Evolutionary conservation across 2,888 invertebrate genomes (phyloP), one percentile per base, ranked within the genome.

Genomic region (Scelioninae gen. 2): DNA sequence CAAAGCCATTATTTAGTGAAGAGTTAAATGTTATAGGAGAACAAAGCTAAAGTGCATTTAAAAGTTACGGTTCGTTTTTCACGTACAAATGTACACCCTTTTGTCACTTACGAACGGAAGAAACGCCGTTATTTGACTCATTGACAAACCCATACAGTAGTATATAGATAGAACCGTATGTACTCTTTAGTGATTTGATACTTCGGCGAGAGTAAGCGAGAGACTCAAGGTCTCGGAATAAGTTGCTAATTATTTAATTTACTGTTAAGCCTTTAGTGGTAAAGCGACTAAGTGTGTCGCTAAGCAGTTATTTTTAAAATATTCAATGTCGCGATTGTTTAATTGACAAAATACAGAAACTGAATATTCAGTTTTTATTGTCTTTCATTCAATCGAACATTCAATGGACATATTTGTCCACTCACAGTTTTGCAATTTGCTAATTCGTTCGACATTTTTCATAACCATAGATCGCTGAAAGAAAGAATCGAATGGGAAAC

Each of bases 111-210:
- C 50, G 35, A 58, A 43, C 45, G 69, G 69, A 69, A 53, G 69
- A 37, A 61, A 53, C 53, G 53, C 69, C 69, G 69, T 61, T 69
- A 69, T n/a, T n/a, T n/a, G n/a, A n/a, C 35, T 60, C 45, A 50
- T 60, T 48, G 55, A 57, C 65, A 39, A 31, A 31, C 48, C 18
- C 19, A 31, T 28, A 52, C 43, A 52, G 18, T 25, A 25, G 15
- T 10, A 28, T 19, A n/a, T 11, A 35, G 25, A 43, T 11, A 16
- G 52, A 53, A 37, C 16, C 43, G 43, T 33, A 31, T 53, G n/a
- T 64, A 53, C 45, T 9, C 35, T 53, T 53, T 53, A 53, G 45
- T 35, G 45, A 57, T 52, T 67, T 58, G 60, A 58, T 68, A 58
- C 67, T 33, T 39, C 13, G 25, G 28, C 28, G 58, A 48, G 50